Evolutionary conservation across 2,888 invertebrate species (phyloP).

Genomic region (Drosophila siamana): DNA sequence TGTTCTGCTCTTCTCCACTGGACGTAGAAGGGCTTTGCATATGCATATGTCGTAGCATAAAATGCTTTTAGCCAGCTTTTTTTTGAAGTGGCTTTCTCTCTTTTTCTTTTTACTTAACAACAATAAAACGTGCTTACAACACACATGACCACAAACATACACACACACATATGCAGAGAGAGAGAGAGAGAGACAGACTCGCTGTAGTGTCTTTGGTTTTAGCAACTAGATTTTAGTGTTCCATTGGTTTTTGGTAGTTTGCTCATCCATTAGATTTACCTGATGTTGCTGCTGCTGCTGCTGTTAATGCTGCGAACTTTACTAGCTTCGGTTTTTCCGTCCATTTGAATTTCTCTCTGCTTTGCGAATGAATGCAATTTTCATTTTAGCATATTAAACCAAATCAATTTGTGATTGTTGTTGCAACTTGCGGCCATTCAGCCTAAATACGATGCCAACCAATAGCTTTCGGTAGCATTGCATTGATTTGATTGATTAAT

Average conservation of each 20-base stretch:
- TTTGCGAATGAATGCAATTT: slow-evolving; percentile 53
- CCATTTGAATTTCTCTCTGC: slow-evolving; percentile 3
- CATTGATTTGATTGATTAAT: slow-evolving; percentile 36
- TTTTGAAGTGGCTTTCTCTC: slow-evolving; percentile 24
- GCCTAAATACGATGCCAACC: slow-evolving; percentile 37
- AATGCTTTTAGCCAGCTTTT: slow-evolving; percentile 64
- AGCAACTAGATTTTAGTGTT: slow-evolving; percentile 32
- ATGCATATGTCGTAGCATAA: slow-evolving; percentile 60
- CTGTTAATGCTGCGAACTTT: slow-evolving; percentile 11
- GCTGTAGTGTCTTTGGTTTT: slow-evolving; percentile 1
- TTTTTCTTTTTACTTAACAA: slow-evolving; percentile 58
- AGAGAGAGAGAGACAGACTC: too few relatives aligned
- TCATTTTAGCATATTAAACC: slow-evolving; percentile 52
- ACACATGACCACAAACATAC: slow-evolving; percentile 46
- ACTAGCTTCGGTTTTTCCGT: neutral
- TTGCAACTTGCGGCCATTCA: slow-evolving; percentile 35
- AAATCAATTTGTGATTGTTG: slow-evolving; percentile 47
- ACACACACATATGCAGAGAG: too few relatives aligned
- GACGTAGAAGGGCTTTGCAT: slow-evolving; percentile 39
- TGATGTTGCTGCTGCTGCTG: slow-evolving; percentile 22
- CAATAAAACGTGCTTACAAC: slow-evolving; percentile 75
- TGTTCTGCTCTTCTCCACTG: slow-evolving; percentile 7
- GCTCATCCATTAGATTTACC: slow-evolving; percentile 47
- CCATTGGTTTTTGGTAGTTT: slow-evolving; percentile 25
- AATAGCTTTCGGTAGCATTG: slow-evolving; percentile 8